Evolutionary conservation across 2,113 vertebrate species (phyloP).

Genomic region (Clarias macrocephalus): DNA sequence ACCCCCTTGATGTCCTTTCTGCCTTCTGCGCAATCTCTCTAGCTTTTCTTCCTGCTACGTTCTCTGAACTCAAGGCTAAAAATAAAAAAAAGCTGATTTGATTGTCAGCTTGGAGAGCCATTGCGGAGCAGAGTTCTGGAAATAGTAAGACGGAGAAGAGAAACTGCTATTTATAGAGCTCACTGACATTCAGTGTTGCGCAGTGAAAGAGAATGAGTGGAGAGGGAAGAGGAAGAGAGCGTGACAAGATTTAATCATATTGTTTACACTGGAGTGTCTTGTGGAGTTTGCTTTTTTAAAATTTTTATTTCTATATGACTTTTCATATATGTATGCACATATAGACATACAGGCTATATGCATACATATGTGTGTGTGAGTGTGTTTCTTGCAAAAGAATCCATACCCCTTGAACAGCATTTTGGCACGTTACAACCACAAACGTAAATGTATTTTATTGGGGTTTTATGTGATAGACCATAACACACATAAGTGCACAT

Average conservation of each 20-base stretch:
- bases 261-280: slow-evolving; percentile 9
- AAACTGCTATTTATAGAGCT: slow-evolving; percentile 49
- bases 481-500: no score
- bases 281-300: not conserved
- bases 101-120: slow-evolving; percentile 50
- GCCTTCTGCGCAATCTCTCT: not conserved
- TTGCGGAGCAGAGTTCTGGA: slow-evolving; percentile 35
- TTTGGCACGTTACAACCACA: no score
- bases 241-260: slow-evolving; percentile 21
- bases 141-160: slow-evolving; percentile 33
- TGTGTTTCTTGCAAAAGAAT: not conserved
- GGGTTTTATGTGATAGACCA: no score
- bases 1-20: slow-evolving; percentile 3
- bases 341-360: no score
- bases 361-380: not conserved
- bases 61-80: slow-evolving; percentile 39
- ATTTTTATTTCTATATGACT: not conserved
- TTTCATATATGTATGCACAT: no score
- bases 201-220: slow-evolving; percentile 29
- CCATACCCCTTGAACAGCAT: no score
- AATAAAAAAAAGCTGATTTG: slow-evolving; percentile 55
- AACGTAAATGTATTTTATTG: no score
- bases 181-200: slow-evolving; percentile 38
- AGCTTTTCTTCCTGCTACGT: not conserved
- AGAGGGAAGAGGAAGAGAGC: not conserved